Base-by-base conservation (phyloP, 2,888 invertebrate species). In the Ceratothoa steindachneri region DNA sequence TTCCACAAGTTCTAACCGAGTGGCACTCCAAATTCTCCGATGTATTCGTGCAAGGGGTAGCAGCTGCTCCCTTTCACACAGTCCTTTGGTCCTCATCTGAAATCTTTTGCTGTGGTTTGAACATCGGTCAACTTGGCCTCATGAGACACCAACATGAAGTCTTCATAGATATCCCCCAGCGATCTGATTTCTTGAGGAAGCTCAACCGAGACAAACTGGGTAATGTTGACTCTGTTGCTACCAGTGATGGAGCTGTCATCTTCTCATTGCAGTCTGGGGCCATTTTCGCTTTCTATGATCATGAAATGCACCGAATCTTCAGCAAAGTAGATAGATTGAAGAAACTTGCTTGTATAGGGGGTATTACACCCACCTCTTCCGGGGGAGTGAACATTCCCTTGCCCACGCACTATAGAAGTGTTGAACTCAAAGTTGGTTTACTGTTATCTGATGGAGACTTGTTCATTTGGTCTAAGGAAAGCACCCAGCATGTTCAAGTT, bases 81-180 rank as follows among this genome's bases (percentile, higher is more conserved):
- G 75, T 77, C 29, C 77, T 86, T 88, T 90, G 88, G 88, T 89
- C 83, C 75, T 84, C 0, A 84, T 82, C 86, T 30, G 87, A 86
- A 0, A 84, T 93, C 0, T 93, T 89, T 83, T 90, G 91, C 0
- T 94, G 92, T 90, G 95, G 95, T 0, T 85, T 89, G 1, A 93
- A 95, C 85, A 87, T 89, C 69, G 95, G 95, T 0, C 94, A 95
- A 82, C 85, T 94, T 81, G 93, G 93, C 0, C 90, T 90, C 80
- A 81, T 85, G 85, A 79, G 86, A 85, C 83, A 83, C 53, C 83
- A 60, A 9, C 67, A 68, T 66, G 77, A 77, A 71, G 22, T 27
- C 30, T 73, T 71, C 5, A 51, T 77, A 31, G 41, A 73, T 30
- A 53, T 52, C 19, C 77, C 77, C 12, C 70, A 73, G n/a, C 68